Percentiles rank a stretch among this genome's conserved stretches.
Conservation (phyloP, 2,888 invertebrate genomes). For the Coenonympha arcania region DNA sequence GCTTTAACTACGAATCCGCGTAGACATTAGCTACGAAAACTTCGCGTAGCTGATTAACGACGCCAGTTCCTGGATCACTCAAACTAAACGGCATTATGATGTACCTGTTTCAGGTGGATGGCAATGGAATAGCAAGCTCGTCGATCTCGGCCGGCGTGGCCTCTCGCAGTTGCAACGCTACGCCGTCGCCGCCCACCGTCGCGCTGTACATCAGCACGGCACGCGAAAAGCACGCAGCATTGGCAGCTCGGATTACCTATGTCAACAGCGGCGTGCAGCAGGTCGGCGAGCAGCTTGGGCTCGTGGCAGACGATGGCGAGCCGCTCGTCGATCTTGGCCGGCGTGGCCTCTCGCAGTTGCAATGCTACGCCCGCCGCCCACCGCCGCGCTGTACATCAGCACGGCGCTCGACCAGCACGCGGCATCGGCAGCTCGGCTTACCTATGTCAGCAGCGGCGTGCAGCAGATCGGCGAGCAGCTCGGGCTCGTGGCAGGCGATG, state of each 20-base stretch:
- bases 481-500: slow-evolving; percentile 83
- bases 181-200: slow-evolving; percentile 75
- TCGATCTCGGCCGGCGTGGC: slow-evolving; percentile 71
- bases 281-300: slow-evolving; percentile 81
- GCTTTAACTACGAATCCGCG: too few relatives aligned
- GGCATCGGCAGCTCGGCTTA: slow-evolving; percentile 31
- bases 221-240: slow-evolving; percentile 66
- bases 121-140: slow-evolving; percentile 47
- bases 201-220: slow-evolving; percentile 81
- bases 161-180: slow-evolving; percentile 77
- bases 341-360: slow-evolving; percentile 76
- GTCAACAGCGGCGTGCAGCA: slow-evolving; percentile 78
- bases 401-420: slow-evolving; percentile 76
- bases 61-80: too few relatives aligned
- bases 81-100: too few relatives aligned
- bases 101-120: background rate
- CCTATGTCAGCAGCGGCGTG: slow-evolving; percentile 77
- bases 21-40: too few relatives aligned
- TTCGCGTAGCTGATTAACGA: too few relatives aligned
- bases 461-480: slow-evolving; percentile 81
- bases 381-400: slow-evolving; percentile 80
- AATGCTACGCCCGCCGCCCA: slow-evolving; percentile 78
- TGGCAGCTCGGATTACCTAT: slow-evolving; percentile 45
- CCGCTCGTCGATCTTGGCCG: slow-evolving; percentile 74
- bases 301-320: slow-evolving; percentile 83